Evolutionary conservation across 2,888 invertebrate genomes (phyloP).

Genomic region (Tineola bisselliella): DNA sequence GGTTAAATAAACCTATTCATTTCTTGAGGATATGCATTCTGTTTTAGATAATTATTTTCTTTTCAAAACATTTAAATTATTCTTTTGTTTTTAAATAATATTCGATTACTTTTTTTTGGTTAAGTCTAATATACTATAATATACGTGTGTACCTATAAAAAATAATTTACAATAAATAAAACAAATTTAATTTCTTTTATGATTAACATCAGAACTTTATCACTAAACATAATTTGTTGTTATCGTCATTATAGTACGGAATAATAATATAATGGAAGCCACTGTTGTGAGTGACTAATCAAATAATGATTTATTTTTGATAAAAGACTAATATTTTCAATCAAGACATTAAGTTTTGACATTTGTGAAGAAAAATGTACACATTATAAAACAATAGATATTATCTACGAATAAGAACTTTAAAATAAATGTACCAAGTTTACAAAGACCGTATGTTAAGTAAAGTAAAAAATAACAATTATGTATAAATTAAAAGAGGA

Average conservation of each 20-base stretch:
- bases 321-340: too few species aligned
- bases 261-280: neutral
- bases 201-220: too few species aligned
- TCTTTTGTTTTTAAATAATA: neutral
- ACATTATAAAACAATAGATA: too few species aligned
- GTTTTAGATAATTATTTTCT: neutral
- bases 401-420: too few species aligned
- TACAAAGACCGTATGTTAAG: too few species aligned
- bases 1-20: constrained; percentile 13
- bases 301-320: neutral
- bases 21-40: neutral
- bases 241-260: neutral
- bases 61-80: neutral
- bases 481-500: too few species aligned
- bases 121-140: neutral
- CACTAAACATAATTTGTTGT: neutral
- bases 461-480: too few species aligned
- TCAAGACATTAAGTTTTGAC: too few species aligned
- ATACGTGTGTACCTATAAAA: too few species aligned
- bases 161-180: neutral
- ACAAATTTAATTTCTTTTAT: neutral
- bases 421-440: too few species aligned
- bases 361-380: too few species aligned
- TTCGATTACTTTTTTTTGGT: neutral
- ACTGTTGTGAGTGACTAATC: neutral